Evolutionary conservation across 2,888 invertebrate genomes (phyloP).

Genomic region (Acanthosepion pharaonis): DNA sequence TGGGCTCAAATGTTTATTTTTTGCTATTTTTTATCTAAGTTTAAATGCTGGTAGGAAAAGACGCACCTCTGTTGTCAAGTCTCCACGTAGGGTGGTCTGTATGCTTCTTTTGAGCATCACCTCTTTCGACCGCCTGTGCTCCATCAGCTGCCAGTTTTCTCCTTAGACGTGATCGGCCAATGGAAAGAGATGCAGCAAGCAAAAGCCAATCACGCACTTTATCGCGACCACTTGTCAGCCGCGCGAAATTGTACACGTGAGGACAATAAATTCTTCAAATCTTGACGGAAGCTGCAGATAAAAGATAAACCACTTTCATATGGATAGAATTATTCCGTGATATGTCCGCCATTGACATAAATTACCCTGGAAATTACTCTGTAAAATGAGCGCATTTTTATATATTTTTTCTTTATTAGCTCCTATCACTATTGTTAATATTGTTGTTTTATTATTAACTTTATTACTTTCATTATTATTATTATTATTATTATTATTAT

Average conservation of each 20-base stretch:
- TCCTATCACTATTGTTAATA: no score
- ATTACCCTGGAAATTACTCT: background rate
- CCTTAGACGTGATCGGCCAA: background rate
- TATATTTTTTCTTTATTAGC: background rate
- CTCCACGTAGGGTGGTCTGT: no score
- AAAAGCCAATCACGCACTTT: background rate
- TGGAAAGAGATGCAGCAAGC: background rate
- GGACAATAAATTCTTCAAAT: constrained; percentile 1
- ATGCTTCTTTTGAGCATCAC: no score
- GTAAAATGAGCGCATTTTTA: background rate
- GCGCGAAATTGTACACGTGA: background rate
- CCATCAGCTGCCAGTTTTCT: background rate
- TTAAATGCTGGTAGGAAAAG: no score
- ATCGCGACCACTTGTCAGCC: background rate
- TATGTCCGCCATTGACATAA: background rate
- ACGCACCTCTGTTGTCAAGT: no score
- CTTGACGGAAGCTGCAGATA: background rate
- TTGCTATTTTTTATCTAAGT: no score
- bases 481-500: no score
- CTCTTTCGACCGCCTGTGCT: no score
- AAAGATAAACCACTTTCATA: constrained; percentile 6
- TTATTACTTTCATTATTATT: no score
- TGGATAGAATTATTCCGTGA: background rate
- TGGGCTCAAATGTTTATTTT: no score
- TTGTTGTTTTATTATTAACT: no score